Percentiles rank a stretch among this genome's conserved stretches.
These are phyloP conservation scores for Acrobasis suavella DNA, from an alignment of 2,888 invertebrate genomes.

Conservation along the genomic window DNA sequence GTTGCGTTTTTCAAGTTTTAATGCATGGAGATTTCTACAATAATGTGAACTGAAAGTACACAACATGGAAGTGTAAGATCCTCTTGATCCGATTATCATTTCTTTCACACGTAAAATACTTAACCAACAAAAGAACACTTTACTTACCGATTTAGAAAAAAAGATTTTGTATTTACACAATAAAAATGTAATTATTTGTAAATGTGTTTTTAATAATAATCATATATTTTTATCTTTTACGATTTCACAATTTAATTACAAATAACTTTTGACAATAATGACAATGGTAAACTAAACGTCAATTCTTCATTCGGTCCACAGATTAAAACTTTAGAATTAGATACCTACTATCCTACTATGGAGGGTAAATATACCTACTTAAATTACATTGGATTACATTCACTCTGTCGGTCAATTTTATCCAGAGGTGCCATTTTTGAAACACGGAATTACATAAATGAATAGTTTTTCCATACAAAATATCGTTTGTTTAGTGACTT, in stretches of 20 bases:
- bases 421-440: too few relatives aligned
- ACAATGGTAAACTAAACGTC: background rate
- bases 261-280: background rate
- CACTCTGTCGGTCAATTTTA: too few relatives aligned
- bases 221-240: background rate
- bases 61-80: constrained; percentile 2
- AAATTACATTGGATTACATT: too few relatives aligned
- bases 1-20: background rate
- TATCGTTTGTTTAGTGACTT: too few relatives aligned
- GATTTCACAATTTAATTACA: constrained; percentile 5
- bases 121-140: background rate
- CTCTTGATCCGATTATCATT: background rate
- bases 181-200: background rate
- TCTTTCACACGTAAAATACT: background rate
- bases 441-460: too few relatives aligned
- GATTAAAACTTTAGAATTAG: too few relatives aligned
- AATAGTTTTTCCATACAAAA: too few relatives aligned
- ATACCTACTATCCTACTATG: too few relatives aligned
- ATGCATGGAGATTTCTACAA: background rate
- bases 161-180: background rate
- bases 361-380: too few relatives aligned
- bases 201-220: too few relatives aligned
- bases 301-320: background rate
- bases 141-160: constrained; percentile 6
- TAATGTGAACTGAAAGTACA: background rate